Percentiles rank a stretch among this genome's conserved stretches.
Evolutionary conservation across 2,888 invertebrate species (phyloP).

Genomic region (Aphrophora alni): DNA sequence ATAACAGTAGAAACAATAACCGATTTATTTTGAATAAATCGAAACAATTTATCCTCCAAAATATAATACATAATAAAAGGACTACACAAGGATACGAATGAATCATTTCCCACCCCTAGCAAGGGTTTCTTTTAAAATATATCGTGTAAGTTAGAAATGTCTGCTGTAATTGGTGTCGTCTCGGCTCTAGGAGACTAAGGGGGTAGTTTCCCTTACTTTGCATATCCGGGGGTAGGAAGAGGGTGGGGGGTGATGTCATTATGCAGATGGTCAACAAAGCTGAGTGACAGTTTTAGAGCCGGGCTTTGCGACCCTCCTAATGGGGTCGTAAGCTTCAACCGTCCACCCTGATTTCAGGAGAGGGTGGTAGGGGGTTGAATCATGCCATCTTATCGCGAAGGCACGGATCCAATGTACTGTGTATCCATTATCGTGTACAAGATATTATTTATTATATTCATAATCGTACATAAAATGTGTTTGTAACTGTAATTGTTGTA

Average conservation of each 20-base stretch:
- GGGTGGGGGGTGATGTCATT: constrained; percentile 29
- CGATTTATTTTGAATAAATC: too few relatives aligned
- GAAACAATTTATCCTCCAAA: too few relatives aligned
- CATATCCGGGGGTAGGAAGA: background rate
- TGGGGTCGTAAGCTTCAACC: constrained; percentile 27
- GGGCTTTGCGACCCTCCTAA: constrained; percentile 33
- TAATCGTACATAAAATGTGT: too few relatives aligned
- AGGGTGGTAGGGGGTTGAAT: background rate
- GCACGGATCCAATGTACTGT: background rate
- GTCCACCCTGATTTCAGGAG: background rate
- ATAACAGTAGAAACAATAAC: too few relatives aligned
- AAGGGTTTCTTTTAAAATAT: background rate
- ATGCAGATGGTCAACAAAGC: constrained; percentile 37
- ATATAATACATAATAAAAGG: too few relatives aligned
- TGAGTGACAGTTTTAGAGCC: constrained; percentile 38
- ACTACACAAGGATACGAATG: too few relatives aligned
- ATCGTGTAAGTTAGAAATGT: background rate
- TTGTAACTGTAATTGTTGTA: too few relatives aligned
- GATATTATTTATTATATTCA: too few relatives aligned
- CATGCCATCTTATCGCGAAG: background rate
- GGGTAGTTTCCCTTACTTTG: constrained; percentile 18
- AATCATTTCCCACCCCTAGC: background rate
- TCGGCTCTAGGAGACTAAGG: background rate
- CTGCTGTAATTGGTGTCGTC: background rate
- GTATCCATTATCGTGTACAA: too few relatives aligned